A percentile compares a stretch with the other conserved stretches of the same genome.
Evolutionary conservation across 2,797 vertebrate genomes (phyloP).

Genomic region (Chloroceryle inda): DNA sequence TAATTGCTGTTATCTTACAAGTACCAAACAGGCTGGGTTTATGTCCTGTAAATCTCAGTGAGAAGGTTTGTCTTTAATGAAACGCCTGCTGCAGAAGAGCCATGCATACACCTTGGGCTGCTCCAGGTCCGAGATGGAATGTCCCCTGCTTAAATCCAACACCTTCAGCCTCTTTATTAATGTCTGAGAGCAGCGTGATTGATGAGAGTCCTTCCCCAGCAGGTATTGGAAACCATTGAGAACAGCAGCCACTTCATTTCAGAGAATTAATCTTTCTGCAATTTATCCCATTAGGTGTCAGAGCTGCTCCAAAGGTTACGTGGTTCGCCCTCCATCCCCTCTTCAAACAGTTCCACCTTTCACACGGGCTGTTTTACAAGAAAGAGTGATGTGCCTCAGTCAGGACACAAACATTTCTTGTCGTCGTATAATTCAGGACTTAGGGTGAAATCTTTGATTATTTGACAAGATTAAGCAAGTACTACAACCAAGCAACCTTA

Average conservation of each 20-base stretch:
- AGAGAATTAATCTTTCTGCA: background rate
- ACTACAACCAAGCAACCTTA: background rate
- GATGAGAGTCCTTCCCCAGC: background rate
- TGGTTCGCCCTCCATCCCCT: background rate
- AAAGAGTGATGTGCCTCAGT: background rate
- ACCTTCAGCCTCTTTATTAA: background rate
- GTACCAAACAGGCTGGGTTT: background rate
- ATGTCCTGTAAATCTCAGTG: background rate
- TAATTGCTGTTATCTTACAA: background rate
- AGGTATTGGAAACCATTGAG: background rate
- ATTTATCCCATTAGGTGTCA: fast-evolving
- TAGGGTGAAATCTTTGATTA: background rate
- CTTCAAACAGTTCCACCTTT: background rate
- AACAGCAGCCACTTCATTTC: background rate
- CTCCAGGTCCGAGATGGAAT: background rate
- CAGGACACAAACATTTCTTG: background rate
- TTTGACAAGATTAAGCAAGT: background rate
- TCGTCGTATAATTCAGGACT: background rate
- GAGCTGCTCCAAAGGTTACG: background rate
- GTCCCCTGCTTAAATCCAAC: background rate
- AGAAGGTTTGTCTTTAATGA: background rate
- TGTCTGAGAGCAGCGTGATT: background rate
- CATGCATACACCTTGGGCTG: background rate
- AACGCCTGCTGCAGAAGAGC: background rate
- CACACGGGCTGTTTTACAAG: background rate